These are phyloP conservation scores for Cryptoblepharus egeriae DNA, from an alignment of 2,797 vertebrate species.

Conservation along the genomic window DNA sequence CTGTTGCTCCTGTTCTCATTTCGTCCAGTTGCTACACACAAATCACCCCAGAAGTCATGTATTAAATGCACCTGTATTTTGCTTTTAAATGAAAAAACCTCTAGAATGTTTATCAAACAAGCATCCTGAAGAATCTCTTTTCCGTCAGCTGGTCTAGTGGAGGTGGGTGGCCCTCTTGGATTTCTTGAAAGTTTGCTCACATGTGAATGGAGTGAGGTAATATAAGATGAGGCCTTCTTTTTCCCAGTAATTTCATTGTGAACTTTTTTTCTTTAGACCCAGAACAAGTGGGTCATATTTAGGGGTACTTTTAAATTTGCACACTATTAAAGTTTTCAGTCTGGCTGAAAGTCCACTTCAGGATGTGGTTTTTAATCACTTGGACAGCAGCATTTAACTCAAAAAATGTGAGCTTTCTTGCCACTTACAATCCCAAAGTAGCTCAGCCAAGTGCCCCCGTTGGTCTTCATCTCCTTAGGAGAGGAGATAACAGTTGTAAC, in stretches of 20 bases:
- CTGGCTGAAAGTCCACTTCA: constrained; percentile 81
- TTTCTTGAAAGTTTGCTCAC: constrained; percentile 77
- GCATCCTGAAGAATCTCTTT: constrained; percentile 74
- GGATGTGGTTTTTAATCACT: constrained; percentile 82
- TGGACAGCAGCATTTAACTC: constrained; percentile 90
- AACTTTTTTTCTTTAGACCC: constrained; percentile 76
- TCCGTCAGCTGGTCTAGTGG: constrained; percentile 76
- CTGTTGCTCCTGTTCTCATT: constrained; percentile 75
- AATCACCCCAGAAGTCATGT: constrained; percentile 84
- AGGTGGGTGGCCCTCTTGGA: constrained; percentile 74
- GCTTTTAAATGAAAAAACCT: constrained; percentile 80
- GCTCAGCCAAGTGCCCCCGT: constrained; percentile 89
- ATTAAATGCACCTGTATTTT: constrained; percentile 84
- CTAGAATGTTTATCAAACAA: constrained; percentile 77
- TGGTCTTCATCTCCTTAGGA: constrained; percentile 94
- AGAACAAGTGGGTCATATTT: constrained; percentile 86
- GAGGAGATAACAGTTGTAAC: constrained; percentile 86
- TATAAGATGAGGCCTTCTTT: constrained; percentile 75
- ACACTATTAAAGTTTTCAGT: constrained; percentile 77
- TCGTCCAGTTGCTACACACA: constrained; percentile 82
- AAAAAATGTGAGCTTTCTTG: constrained; percentile 89
- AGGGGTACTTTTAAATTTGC: constrained; percentile 90
- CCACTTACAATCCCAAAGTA: constrained; percentile 91
- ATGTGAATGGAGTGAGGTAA: constrained; percentile 82
- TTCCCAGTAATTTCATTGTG: constrained; percentile 26